Base-by-base conservation (phyloP, 2,797 vertebrate species). In the Acropternis orthonyx region DNA sequence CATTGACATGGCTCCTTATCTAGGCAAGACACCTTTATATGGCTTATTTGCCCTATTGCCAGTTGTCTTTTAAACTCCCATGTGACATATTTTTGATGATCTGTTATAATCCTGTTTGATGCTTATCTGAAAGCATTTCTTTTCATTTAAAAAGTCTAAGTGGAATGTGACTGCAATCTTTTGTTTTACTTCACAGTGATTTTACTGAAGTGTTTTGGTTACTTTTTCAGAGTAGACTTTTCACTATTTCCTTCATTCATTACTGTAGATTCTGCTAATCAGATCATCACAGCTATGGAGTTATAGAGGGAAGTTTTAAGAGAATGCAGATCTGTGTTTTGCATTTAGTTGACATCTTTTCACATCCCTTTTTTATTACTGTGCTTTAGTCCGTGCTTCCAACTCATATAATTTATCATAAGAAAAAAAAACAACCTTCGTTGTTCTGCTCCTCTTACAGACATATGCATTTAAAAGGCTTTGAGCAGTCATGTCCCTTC, bases 321-420 rank as follows among this genome's bases (percentile, higher is more conserved):
- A 89, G 52, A 91, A 58, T 88, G 88, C 93, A 77, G 68, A 93
- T 88, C 91, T 90, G 83, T 85, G 78, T 87, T 95, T 90, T 85
- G 65, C 65, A 62, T 95, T 92, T 90, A 89, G 59, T 83, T 92
- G 72, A 86, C 52, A 85, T 92, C 69, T 95, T 95, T 94, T 77
- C 73, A 82, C 81, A 93, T 92, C 83, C 34, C 19, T 90, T 94
- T 95, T 92, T 76, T 93, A 61, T 94, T 88, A 80, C 36, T 80
- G 12, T 82, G n/a, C 67, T 85, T 95, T 55, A 90, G 88, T 94
- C 56, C 1, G 6, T 93, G 59, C 83, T 96, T 88, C 32, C 54
- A 78, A 59, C 92, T 92, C 32, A 88, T 92, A 90, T 85, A 77
- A 92, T 94, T 79, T 63, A 74, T 88, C 67, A 61, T 73, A 44